Evolutionary conservation across 2,797 vertebrate genomes (phyloP), one percentile per base, ranked within the genome.

Genomic region (Hirundo rustica): DNA sequence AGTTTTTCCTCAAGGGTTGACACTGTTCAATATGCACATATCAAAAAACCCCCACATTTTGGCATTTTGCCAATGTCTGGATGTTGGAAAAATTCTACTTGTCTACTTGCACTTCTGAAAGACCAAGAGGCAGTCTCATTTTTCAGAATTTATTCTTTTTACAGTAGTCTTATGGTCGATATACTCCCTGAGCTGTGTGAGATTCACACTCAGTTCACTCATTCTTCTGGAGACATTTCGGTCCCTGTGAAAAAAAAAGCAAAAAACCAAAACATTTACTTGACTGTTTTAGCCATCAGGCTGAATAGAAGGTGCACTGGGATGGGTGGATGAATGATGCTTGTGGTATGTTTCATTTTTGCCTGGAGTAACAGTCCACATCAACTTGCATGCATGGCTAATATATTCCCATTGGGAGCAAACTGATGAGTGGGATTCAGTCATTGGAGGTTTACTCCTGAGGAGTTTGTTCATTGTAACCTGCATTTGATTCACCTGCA

Each of bases 11-110:
- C 48, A 53, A 61, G 54, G 4, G 5, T 29, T 60, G 50, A 45
- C 18, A 14, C 13, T 18, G 16, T 44, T 71, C 42, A 67, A 38
- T n/a, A 70, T 10, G 2, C 0, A 4, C 0, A 3, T 15, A n/a
- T 2, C 4, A 51, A 30, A 45, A 58, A 2, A 36, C 36, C 36
- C 38, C 38, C 38, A 38, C 1, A 3, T 34, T 61, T 65, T 47
- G 16, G 3, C 29, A 40, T 88, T 93, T 84, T 26, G 7, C 26
- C 15, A 40, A 0, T 8, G 3, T 36, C 26, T 55, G 16, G 13
- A 27, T 65, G 22, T 51, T 36, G 30, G 17, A 16, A 38, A 72
- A 84, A 11, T 64, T 80, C 21, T 32, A 7, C 16, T 64, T 34
- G 13, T 45, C 26, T 62, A 6, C 16, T 38, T 36, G 7, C 25